Base-by-base conservation (phyloP, 2,113 vertebrate species). In the Morphnarchus princeps region DNA sequence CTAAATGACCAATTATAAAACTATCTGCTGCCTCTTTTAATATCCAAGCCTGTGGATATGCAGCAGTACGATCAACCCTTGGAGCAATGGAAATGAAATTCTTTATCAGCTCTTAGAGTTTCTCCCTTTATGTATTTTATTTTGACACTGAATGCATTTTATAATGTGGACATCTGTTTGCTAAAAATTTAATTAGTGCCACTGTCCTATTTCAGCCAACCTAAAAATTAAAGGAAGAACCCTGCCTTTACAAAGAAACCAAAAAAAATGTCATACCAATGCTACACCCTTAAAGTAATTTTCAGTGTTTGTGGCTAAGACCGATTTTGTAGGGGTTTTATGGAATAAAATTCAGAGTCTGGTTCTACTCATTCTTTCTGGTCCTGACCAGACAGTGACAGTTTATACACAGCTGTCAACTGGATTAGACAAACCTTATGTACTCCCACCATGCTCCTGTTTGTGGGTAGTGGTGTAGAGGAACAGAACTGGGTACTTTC, bases 331-430 rank as follows among this genome's bases (percentile, higher is more conserved):
- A 54, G 9, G 5, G 9, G 36, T 87, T 69, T 78, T 69, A 43
- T 65, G 55, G 72, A 80, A 80, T 59, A 65, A 74, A 90, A 73
- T 52, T 74, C 55, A 78, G 70, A 66, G 43, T 26, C 50, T 91
- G 32, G n/a, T 93, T 94, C 42, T 69, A 74, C 22, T 50, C 31
- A 34, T 78, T 84, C 47, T 87, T 94, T 96, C 83, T 95, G 87
- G 42, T 73, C 86, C 87, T 94, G 93, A 95, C 93, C 87, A 89
- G 87, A 50, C 80, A 67, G 55, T 91, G 89, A 87, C 59, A 94
- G 89, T 96, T 94, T 95, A 78, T 89, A 77, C 42, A 93, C 55
- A 74, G n/a, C 59, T 96, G 87, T 94, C 80, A 81, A 42, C 72
- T 94, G 86, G 78, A 70, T 90, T 96, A 81, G 72, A 65, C 67